Evolutionary conservation across 2,888 invertebrate genomes (phyloP).

Genomic region (Dynastes grantii): DNA sequence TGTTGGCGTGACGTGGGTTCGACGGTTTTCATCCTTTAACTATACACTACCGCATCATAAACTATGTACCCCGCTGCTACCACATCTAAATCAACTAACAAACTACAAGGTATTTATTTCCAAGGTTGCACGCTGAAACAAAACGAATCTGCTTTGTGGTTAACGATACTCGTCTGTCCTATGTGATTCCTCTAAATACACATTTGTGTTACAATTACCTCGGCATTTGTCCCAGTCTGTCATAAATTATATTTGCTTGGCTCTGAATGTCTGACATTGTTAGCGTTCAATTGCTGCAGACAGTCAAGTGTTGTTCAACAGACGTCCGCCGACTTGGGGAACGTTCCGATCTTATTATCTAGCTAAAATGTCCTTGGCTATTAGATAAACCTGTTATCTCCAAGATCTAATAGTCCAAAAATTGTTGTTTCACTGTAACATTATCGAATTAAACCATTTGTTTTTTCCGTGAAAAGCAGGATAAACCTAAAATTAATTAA

Average conservation of each 20-base stretch:
- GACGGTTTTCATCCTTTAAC: slow-evolving; percentile 59
- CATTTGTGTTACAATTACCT: slow-evolving; percentile 55
- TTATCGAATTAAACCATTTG: no score
- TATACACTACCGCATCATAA: slow-evolving; percentile 58
- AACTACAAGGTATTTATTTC: slow-evolving; percentile 49
- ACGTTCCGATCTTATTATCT: no score
- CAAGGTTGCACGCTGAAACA: slow-evolving; percentile 22
- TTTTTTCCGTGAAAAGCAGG: no score
- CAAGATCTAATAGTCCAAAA: no score
- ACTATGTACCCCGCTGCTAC: slow-evolving; percentile 58
- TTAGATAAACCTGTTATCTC: no score
- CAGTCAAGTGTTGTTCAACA: slow-evolving; percentile 1
- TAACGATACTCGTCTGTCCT: slow-evolving; percentile 32
- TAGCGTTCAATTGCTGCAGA: slow-evolving; percentile 23
- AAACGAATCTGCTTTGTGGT: slow-evolving; percentile 29
- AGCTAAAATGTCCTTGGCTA: no score
- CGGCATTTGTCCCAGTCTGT: slow-evolving; percentile 51
- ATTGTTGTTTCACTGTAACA: no score
- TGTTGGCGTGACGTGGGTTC: slow-evolving; percentile 62
- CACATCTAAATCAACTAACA: slow-evolving; percentile 58
- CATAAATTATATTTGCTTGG: slow-evolving; percentile 54
- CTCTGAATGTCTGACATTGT: slow-evolving; percentile 4
- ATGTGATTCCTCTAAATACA: slow-evolving; percentile 53
- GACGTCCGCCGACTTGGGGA: no score
- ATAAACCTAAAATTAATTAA: no score